Evolutionary conservation across 1,140 invertebrate genomes (phyloP).

Genomic region (Phortica variegata): DNA sequence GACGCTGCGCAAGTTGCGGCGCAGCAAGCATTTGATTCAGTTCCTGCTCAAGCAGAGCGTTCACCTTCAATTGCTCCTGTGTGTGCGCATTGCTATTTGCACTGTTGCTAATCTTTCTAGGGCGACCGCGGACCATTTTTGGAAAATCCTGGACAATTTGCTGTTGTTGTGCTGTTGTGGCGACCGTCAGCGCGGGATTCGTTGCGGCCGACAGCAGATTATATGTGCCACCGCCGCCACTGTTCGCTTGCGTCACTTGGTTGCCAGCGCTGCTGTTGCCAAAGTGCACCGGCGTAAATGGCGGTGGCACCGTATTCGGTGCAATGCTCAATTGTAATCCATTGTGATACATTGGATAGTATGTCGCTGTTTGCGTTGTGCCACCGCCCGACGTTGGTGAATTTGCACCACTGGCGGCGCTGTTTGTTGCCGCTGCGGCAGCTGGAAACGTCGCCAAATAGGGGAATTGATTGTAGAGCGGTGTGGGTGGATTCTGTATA

Average conservation of each 20-base stretch:
- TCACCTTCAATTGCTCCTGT: slow-evolving; percentile 42
- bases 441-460: slow-evolving; percentile 50
- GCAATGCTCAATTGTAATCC: slow-evolving; percentile 52
- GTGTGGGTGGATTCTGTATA: slow-evolving; percentile 25
- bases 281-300: slow-evolving; percentile 52
- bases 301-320: slow-evolving; percentile 48
- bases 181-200: slow-evolving; percentile 31
- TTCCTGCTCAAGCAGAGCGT: slow-evolving; percentile 46
- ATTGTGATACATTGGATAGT: slow-evolving; percentile 57
- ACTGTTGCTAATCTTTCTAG: slow-evolving; percentile 32
- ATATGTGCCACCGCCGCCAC: slow-evolving; percentile 25
- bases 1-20: slow-evolving; percentile 30
- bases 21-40: slow-evolving; percentile 49
- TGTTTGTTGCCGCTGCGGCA: slow-evolving; percentile 1
- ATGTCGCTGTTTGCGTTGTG: slow-evolving; percentile 31
- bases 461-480: slow-evolving; percentile 50
- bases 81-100: slow-evolving; percentile 7
- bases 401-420: background rate
- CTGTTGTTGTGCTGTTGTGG: slow-evolving; percentile 18
- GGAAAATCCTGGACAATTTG: slow-evolving; percentile 35
- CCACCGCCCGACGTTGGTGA: background rate
- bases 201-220: slow-evolving; percentile 31
- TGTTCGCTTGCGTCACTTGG: slow-evolving; percentile 21
- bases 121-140: slow-evolving; percentile 44
- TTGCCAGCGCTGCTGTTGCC: slow-evolving; percentile 33